These are phyloP conservation scores for Drosophila greeni DNA, from an alignment of 2,888 invertebrate species.

Conservation along the genomic window DNA sequence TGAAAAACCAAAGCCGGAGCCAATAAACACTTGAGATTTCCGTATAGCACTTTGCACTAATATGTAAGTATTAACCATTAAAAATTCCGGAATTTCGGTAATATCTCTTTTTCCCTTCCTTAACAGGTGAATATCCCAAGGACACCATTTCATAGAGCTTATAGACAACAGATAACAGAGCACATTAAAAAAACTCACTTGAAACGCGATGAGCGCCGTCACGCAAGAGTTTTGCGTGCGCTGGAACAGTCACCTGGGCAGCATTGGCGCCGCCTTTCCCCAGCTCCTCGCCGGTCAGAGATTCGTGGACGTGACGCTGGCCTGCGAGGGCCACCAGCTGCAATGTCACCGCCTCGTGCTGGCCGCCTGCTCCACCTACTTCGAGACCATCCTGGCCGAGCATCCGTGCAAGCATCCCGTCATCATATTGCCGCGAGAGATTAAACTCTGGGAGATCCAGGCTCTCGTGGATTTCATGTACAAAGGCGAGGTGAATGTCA, in stretches of 20 bases:
- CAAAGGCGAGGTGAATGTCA: conserved; percentile 92
- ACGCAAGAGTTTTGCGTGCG: conserved; percentile 79
- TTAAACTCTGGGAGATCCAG: conserved; percentile 91
- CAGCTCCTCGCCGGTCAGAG: conserved; percentile 78
- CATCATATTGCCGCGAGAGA: conserved; percentile 88
- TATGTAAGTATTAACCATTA: not conserved
- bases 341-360: conserved; percentile 93
- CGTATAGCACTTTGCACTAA: not conserved
- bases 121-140: conserved; percentile 7
- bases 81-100: not conserved
- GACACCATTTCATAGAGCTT: not conserved
- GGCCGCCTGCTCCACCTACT: conserved; percentile 91
- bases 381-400: conserved; percentile 87
- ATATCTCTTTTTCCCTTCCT: too few species aligned
- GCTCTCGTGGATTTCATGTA: conserved; percentile 94
- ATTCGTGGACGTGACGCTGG: conserved; percentile 92
- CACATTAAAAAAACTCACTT: not conserved
- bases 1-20: not conserved
- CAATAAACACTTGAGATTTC: not conserved
- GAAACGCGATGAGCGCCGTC: conserved; percentile 49
- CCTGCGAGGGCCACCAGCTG: conserved; percentile 89
- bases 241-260: conserved; percentile 79
- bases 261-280: conserved; percentile 79
- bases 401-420: conserved; percentile 93
- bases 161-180: conserved; percentile 5